These are phyloP conservation scores for Trachelus tabidus DNA, from an alignment of 2,888 invertebrate genomes.

Conservation along the genomic window DNA sequence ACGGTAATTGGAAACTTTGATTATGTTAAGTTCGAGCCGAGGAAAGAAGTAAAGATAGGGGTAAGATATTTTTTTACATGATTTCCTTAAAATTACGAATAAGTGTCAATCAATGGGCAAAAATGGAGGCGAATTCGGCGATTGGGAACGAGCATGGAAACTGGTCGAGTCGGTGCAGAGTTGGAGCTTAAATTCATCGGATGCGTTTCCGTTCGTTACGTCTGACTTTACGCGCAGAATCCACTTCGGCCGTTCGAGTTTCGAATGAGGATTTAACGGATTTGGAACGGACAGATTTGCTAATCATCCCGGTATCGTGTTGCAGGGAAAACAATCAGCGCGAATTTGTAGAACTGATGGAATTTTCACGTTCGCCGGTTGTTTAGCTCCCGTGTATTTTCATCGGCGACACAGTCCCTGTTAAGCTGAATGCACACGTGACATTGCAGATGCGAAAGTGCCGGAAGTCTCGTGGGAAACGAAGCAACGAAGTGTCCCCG, in stretches of 20 bases:
- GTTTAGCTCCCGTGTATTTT: conserved; percentile 45
- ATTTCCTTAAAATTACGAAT: background rate
- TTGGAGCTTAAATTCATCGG: background rate
- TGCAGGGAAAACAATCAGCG: conserved; percentile 50
- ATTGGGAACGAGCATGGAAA: background rate
- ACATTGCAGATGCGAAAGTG: conserved; percentile 33
- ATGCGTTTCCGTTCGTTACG: background rate
- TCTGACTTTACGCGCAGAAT: background rate
- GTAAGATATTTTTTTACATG: background rate
- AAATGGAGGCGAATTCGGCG: background rate
- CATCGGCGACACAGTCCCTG: conserved; percentile 22
- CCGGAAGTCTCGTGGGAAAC: background rate
- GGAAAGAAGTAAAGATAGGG: background rate
- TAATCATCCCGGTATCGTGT: conserved; percentile 36
- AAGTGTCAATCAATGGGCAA: background rate
- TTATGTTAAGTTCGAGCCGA: background rate
- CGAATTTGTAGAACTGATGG: conserved; percentile 52
- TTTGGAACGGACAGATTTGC: conserved; percentile 15
- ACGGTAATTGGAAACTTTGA: background rate
- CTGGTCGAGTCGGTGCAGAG: background rate
- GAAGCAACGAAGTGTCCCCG: no score
- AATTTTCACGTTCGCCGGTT: conserved; percentile 56
- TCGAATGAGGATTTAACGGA: background rate
- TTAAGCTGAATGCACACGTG: conserved; percentile 48
- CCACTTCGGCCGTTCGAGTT: background rate